Base-by-base conservation (phyloP, 2,888 invertebrate genomes). In the Leptopilina syphax region DNA sequence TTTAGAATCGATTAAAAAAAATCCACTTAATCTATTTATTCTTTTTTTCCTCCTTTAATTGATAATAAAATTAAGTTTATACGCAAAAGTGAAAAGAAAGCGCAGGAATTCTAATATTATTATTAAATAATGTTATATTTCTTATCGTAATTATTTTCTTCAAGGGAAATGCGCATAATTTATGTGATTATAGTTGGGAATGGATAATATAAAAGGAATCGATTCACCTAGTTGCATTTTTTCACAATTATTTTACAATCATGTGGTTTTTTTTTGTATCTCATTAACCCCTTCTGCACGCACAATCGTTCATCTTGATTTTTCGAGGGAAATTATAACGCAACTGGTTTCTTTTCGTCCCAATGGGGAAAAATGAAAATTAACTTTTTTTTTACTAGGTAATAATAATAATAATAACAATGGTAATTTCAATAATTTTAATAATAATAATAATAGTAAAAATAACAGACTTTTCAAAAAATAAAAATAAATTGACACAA, bases 1-100 rank as follows among this genome's bases (percentile, higher is more conserved):
- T 66, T 73, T 73, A 79, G 67, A 81, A 82, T 83, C 68, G 82
- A 83, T 83, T 83, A 77, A 82, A 27, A 27, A 27, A 68, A 1
- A 47, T 47, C 47, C 9, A 6, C 8, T 47, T 1, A 6, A 2
- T 47, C 3, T 6, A 2, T 47, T 47, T 47, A 2, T 47, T 47
- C 9, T 47, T 47, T 47, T 9, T 9, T 47, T 47, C 47, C 5
- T 47, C 9, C 8, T 9, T 54, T 73, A 27, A n/a, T 57, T 34
- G 41, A 57, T 57, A 13, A 57, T 34, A 18, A 18, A 18, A 18
- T 18, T 18, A 18, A 18, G 18, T 18, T 18, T 18, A 18, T 18
- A 18, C 18, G 18, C 18, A 18, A 18, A 18, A 18, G 18, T 18
- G 18, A 18, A 18, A 18, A 18, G 18, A 18, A 18, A 18, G 18